Base-by-base conservation (phyloP, 1,140 invertebrate species). In the Drosophila quadrilineata region DNA sequence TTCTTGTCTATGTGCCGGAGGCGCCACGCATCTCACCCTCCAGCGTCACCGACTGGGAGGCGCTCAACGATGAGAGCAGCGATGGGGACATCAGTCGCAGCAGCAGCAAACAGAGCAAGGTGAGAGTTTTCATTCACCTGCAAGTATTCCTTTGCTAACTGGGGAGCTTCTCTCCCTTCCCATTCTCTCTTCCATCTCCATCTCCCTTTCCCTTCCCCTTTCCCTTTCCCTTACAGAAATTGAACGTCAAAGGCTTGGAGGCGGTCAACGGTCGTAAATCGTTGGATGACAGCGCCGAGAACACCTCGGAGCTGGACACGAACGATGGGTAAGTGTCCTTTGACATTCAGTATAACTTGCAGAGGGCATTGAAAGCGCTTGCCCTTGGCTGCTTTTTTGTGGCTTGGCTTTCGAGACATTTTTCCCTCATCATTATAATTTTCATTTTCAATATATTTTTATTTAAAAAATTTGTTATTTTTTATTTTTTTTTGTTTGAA, bases 21-120 rank as follows among this genome's bases (percentile, higher is more conserved):
- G 95, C 95, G 21, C 95, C 95, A 5, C 91, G 95, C 69, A 93
- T 93, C 16, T 93, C 94, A 1, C 93, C 93, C 24, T 92, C 91
- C 29, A 91, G 92, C 6, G 94, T 93, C 71, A 93, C 93, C 9
- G 95, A 95, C 64, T 96, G 95, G 95, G 92, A 92, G 63, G 76
- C 87, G 14, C 70, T 89, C 46, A 72, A 59, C 29, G 87, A 89
- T 52, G 88, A 89, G 28, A 50, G 46, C 19, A 64, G 43, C 43
- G 84, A 75, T 17, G 75, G 59, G 3, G 79, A 85, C 21, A 35
- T 52, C 40, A 52, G 38, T 19, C 16, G 56, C 17, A 66, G 46
- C 46, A 66, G 63, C 56, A 66, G 63, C 40, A 65, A 59, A 17
- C 54, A 22, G 33, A 26, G 41, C 56, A 84, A 85, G 79, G 79